Evolutionary conservation across 2,888 invertebrate genomes (phyloP), one percentile per base, ranked within the genome.

Genomic region (Callyntrura sp.): DNA sequence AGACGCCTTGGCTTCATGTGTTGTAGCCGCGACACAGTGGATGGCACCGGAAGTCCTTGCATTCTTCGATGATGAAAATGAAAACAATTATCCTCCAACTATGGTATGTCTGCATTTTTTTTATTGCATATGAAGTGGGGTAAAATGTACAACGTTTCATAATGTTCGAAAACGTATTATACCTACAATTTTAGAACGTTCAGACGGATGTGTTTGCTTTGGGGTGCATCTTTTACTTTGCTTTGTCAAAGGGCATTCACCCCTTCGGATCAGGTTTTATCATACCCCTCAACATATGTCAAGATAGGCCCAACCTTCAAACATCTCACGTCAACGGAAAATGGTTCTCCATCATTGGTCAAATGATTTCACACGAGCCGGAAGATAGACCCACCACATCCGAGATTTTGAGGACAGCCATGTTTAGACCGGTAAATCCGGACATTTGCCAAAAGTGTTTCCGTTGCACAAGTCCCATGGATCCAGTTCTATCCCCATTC

Each of bases 21-120:
- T 23, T 11, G 25, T 62, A 23, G 0, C 25, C 11, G 62, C 62
- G 11, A 5, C 60, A 23, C 28, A 68, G 0, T 68, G 35, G 28
- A 68, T 68, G 65, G 65, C 65, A 35, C 65, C 65, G 0, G 65
- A 68, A 68, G 35, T 68, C 8, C 14, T 68, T n/a, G n/a, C 28
- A 35, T 14, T 14, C 3, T 5, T 68, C n/a, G 17, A n/a, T 62
- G 62, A 23, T 25, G 12, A 1, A 62, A 62, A 9, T 23, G 60
- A 60, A 60, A 20, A 9, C 55, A 14, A 55, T 55, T 55, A 5
- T n/a, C n/a, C n/a, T n/a, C n/a, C n/a, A n/a, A n/a, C n/a, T n/a
- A n/a, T n/a, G n/a, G n/a, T n/a, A n/a, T n/a, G n/a, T n/a, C n/a
- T n/a, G n/a, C n/a, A n/a, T n/a, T n/a, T n/a, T n/a, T n/a, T n/a